Base-by-base conservation (phyloP, 2,888 invertebrate species). In the Eristalinus sepulchralis region DNA sequence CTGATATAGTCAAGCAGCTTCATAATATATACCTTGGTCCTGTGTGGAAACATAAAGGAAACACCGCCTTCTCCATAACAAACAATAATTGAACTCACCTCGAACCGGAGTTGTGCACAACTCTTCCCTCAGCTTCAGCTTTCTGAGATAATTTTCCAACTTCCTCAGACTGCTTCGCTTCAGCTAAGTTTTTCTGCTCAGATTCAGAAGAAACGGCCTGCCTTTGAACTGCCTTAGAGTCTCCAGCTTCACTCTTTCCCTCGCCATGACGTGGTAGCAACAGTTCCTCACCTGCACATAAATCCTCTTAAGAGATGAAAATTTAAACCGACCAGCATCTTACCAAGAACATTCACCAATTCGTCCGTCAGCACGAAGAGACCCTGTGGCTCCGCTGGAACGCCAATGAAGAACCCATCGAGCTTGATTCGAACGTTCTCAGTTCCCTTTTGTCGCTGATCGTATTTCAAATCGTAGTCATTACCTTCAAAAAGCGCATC, bases 391-490 rank as follows among this genome's bases (percentile, higher is more conserved):
- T 89, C 89, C 5, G 89, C 88, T 4, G 91, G 91, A 57, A 90
- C 36, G 10, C 89, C 91, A 70, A 92, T 89, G 60, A 91, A 88
- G 59, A 92, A 90, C 1, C 92, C 92, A 89, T 92, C 91, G 20
- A 97, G 93, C 90, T 94, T 95, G 10, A 97, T 92, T 20, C 96
- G 93, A 88, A 95, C 94, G 93, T 97, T 97, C 89, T 96, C 96
- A 0, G 95, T 93, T 1, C 97, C 97, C 90, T 96, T 96, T 91
- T 97, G 97, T 8, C 96, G 93, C 90, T 97, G 96, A 91, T 97
- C 96, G 91, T 95, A 95, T 88, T 93, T 93, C 24, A 93, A 88
- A 66, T 92, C 91, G 86, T 92, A 92, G 79, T 92, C 90, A 85
- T 92, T 89, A 78, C 33, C 90, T 60, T 4, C 88, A 72, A 63